Base-by-base conservation (phyloP, 2,113 vertebrate species). In the Suricata suricatta region DNA sequence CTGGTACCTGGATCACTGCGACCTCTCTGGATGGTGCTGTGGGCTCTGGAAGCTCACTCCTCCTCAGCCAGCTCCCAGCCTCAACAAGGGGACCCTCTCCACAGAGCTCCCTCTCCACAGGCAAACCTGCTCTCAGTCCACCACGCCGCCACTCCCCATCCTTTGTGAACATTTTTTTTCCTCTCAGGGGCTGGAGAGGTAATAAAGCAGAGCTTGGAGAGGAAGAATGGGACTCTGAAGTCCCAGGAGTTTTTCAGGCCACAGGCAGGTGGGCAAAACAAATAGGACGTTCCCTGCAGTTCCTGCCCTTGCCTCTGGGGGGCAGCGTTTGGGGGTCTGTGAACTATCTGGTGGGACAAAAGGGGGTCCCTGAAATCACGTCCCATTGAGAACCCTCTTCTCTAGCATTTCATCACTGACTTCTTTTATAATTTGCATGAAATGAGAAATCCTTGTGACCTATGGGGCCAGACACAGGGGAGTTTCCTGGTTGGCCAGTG, bases 21-120 rank as follows among this genome's bases (percentile, higher is more conserved):
- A 10, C 10, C 2, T 21, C 50, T 14, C 5, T 69, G 47, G 31
- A 74, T 0, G 1, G 5, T 5, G 0, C 38, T 35, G 25, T 25
- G 41, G 14, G 7, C 19, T 27, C 17, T 27, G 66, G 17, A 44
- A 8, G 2, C 0, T 27, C 47, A 14, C 9, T 2, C 9, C 31
- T 2, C 74, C 57, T 10, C 1, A 21, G 16, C 0, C 10, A 8
- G 33, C 52, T 69, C 41, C 52, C 35, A n/a, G 21, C 10, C 7
- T 10, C 5, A 0, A 8, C 9, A 12, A 5, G 12, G 0, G n/a
- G 15, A 60, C 38, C 47, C 12, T 88, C 41, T 21, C 15, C 47
- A n/a, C 33, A 79, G 14, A 47, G 1, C 0, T 12, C 33, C 23
- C 38, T 74, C 31, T 35, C 21, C 7, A 27, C 82, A n/a, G 31